Percentiles rank a stretch among this genome's conserved stretches.
Evolutionary conservation across 2,797 vertebrate genomes (phyloP).

Genomic region (Oreochromis mossambicus): DNA sequence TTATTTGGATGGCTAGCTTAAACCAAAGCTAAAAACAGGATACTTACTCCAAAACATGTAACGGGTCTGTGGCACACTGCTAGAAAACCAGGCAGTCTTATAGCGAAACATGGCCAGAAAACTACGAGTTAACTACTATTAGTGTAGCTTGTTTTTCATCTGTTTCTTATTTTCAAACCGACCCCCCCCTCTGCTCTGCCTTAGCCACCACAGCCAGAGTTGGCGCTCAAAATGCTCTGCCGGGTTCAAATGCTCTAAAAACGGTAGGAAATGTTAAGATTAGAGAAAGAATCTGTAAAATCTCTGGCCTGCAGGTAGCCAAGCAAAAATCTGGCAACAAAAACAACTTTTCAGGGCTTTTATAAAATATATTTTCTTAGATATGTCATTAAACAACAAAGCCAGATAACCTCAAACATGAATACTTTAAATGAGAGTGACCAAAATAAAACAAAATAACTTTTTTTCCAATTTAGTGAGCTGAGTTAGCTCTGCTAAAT

Average conservation of each 20-base stretch:
- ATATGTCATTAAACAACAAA: neutral
- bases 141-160: neutral
- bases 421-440: neutral
- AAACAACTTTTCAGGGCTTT: neutral
- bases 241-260: slow-evolving; percentile 12
- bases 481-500: neutral
- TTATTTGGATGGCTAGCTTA: neutral
- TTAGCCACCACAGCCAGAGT: neutral
- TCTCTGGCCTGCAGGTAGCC: neutral
- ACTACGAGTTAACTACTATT: neutral
- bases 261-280: neutral
- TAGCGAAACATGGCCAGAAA: slow-evolving; percentile 78
- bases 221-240: neutral
- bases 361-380: neutral
- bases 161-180: neutral
- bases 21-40: neutral
- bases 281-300: neutral
- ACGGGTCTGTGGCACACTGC: slow-evolving; percentile 71
- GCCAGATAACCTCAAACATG: neutral
- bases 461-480: neutral
- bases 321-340: neutral
- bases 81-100: slow-evolving; percentile 86
- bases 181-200: neutral
- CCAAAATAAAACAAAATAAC: neutral
- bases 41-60: slow-evolving; percentile 84